Conservation (phyloP, 1,140 invertebrate genomes). For the Zaprionus lachaisei region DNA sequence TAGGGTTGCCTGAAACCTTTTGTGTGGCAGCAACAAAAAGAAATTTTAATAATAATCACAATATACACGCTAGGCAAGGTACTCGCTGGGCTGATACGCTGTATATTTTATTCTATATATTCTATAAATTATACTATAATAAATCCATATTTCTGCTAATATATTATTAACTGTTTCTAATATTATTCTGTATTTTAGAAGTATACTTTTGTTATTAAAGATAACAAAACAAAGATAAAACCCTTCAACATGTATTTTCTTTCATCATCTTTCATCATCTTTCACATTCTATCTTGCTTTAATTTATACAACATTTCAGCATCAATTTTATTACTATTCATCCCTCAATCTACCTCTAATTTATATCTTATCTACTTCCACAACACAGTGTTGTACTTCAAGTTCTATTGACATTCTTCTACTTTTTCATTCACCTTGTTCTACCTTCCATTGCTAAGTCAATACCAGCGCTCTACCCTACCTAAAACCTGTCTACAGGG, state of each 20-base stretch:
- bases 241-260: too few species aligned
- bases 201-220: too few species aligned
- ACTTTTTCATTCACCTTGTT: background rate
- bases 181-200: too few species aligned
- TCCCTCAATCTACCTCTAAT: background rate
- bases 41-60: constrained; percentile 19
- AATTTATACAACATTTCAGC: background rate
- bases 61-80: background rate
- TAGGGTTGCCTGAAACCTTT: constrained; percentile 33
- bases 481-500: background rate
- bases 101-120: background rate
- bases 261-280: too few species aligned
- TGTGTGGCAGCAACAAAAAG: constrained; percentile 20
- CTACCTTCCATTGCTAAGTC: background rate
- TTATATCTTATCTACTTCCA: background rate
- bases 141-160: background rate
- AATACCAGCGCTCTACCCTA: background rate
- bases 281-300: background rate
- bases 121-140: background rate
- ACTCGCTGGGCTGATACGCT: background rate
- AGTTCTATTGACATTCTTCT: background rate
- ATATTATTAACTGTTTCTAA: too few species aligned
- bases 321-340: background rate
- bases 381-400: background rate
- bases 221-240: too few species aligned